Percentiles rank a stretch among this genome's conserved stretches.
Conservation (phyloP, 2,113 vertebrate genomes). For the Myiopsitta monachus region DNA sequence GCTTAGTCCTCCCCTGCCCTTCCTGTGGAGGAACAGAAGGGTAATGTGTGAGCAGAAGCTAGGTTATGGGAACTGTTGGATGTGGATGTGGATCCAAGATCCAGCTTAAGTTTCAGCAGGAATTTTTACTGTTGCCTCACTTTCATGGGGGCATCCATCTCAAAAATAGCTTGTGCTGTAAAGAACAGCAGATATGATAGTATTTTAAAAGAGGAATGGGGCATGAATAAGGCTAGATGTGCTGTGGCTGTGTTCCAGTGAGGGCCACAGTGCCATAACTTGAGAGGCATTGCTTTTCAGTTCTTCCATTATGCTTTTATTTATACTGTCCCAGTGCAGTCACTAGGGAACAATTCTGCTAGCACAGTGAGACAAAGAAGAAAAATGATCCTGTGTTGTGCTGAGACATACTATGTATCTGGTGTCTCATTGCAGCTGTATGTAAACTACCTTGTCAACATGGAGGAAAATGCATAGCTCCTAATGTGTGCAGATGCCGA, state of each 20-base stretch:
- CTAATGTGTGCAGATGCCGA: conserved; percentile 80
- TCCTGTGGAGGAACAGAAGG: not conserved
- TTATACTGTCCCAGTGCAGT: not conserved
- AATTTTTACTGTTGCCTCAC: not conserved
- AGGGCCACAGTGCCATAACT: not conserved
- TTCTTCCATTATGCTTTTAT: conserved; percentile 48
- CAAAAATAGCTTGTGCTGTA: not conserved
- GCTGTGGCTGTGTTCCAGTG: not conserved
- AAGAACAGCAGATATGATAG: not conserved
- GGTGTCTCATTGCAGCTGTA: conserved; percentile 72
- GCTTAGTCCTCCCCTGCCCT: not conserved
- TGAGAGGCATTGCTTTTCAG: conserved; percentile 1
- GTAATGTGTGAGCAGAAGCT: not conserved
- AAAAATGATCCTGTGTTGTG: not conserved
- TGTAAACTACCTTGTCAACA: conserved; percentile 80
- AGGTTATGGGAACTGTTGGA: not conserved
- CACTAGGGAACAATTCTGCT: conserved; percentile 23
- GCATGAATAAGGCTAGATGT: not conserved
- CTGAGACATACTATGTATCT: not conserved
- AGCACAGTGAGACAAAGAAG: not conserved
- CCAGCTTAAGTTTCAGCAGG: not conserved
- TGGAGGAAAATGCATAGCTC: conserved; percentile 85
- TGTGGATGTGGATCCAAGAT: not conserved
- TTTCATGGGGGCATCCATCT: not conserved
- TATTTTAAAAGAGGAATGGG: conserved; percentile 17